Percentiles rank a stretch among this genome's conserved stretches.
Evolutionary conservation across 2,797 vertebrate species (phyloP).

Genomic region (Centroberyx gerrardi): DNA sequence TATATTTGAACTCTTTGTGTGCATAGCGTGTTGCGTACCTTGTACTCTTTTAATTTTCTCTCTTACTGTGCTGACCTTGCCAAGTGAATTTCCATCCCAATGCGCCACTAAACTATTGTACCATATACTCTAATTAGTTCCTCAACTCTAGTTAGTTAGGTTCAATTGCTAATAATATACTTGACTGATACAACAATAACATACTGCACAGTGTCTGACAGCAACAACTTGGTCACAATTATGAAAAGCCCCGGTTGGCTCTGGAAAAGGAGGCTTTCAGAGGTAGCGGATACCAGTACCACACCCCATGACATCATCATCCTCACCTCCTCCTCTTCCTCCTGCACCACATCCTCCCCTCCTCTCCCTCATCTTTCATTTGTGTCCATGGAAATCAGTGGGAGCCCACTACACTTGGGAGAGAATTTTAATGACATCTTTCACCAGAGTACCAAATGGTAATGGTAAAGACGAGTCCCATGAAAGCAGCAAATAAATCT

Average conservation of each 20-base stretch:
- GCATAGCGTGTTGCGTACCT: slow-evolving; percentile 9
- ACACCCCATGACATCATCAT: background rate
- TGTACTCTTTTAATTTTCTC: slow-evolving; percentile 30
- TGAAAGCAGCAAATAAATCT: slow-evolving; percentile 81
- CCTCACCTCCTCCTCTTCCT: background rate
- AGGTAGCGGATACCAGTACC: background rate
- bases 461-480: slow-evolving; percentile 80
- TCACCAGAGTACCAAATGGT: slow-evolving; percentile 71
- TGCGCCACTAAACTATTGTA: slow-evolving; percentile 26
- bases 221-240: slow-evolving; percentile 12
- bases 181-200: slow-evolving; percentile 8
- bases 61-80: slow-evolving; percentile 48
- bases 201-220: slow-evolving; percentile 10
- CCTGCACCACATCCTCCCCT: background rate
- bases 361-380: slow-evolving; percentile 28
- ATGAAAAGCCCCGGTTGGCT: background rate
- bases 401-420: slow-evolving; percentile 54
- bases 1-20: slow-evolving; percentile 17
- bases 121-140: slow-evolving; percentile 16
- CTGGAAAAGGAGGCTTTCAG: background rate
- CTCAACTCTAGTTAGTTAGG: slow-evolving; percentile 9
- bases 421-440: slow-evolving; percentile 79
- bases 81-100: slow-evolving; percentile 37
- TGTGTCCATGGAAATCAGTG: slow-evolving; percentile 64
- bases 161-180: background rate